A percentile compares a stretch with the other conserved stretches of the same genome.
phyloP scores from a whole-genome alignment of 2,888 invertebrate species.

The Leucophenga maculata region DNA sequence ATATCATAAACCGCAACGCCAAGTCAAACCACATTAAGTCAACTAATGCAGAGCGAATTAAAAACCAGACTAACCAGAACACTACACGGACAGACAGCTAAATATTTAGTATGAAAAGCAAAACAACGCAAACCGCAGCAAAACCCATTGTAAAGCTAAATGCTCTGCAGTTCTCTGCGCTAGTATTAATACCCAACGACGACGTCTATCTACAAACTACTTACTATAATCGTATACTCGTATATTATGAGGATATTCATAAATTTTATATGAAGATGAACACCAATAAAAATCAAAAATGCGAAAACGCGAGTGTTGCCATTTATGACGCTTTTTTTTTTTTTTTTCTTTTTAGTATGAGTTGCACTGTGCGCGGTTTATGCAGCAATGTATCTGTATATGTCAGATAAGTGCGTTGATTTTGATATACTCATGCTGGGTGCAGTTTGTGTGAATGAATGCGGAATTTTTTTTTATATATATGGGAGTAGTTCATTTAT shows the following conservation, averaged over 20 bases:
- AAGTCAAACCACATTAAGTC: conserved; percentile 24
- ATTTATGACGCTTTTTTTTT: conserved; percentile 46
- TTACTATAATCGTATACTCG: too few species aligned
- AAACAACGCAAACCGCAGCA: neutral
- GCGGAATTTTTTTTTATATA: neutral
- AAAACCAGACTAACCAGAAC: conserved; percentile 4
- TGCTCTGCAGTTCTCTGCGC: conserved; percentile 23
- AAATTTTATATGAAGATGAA: conserved; percentile 30
- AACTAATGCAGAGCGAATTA: neutral
- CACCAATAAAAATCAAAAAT: conserved; percentile 52
- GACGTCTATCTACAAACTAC: too few species aligned
- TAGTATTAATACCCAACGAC: too few species aligned
- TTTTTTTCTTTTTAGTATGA: neutral
- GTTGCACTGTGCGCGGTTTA: conserved; percentile 17
- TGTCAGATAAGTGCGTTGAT: conserved; percentile 1
- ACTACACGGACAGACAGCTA: neutral
- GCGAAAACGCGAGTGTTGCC: conserved; percentile 40
- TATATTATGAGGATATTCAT: conserved; percentile 24
- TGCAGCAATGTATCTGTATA: conserved; percentile 7
- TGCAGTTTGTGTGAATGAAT: conserved; percentile 32
- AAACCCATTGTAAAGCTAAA: conserved; percentile 54
- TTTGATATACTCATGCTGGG: conserved; percentile 13
- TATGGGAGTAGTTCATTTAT: neutral
- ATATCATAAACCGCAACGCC: conserved; percentile 50
- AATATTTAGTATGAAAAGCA: too few species aligned